Conservation (phyloP, 2,113 vertebrate genomes). For the Equus quagga region DNA sequence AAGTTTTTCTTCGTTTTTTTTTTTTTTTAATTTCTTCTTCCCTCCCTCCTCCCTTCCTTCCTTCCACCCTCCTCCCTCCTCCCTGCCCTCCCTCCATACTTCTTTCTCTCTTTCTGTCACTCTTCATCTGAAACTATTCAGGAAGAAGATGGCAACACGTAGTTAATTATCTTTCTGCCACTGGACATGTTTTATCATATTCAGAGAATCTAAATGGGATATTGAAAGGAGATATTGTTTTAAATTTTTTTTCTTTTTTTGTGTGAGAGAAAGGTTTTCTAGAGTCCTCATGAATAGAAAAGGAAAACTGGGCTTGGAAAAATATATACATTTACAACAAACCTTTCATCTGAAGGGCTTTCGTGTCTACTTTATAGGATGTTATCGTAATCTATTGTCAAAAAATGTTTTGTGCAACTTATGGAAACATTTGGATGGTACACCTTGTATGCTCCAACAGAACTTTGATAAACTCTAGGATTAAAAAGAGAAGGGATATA, state of each 20-base stretch:
- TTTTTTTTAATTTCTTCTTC: not conserved
- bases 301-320: not conserved
- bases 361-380: not conserved
- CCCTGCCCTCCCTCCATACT: fast-evolving
- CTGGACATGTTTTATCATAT: not conserved
- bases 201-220: not conserved
- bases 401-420: not conserved
- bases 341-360: not conserved
- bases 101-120: not conserved
- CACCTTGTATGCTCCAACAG: not conserved
- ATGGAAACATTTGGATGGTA: not conserved
- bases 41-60: not conserved
- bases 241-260: not conserved
- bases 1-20: not conserved
- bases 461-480: not conserved
- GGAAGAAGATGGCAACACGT: not conserved
- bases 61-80: no score
- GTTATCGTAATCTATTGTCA: not conserved
- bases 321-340: not conserved
- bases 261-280: not conserved
- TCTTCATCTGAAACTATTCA: not conserved
- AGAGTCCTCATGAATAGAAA: not conserved
- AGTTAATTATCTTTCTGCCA: not conserved
- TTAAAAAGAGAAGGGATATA: not conserved
- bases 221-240: slow-evolving; percentile 3